phyloP scores from a whole-genome alignment of 2,113 vertebrate species.

The Cavia porcellus region DNA sequence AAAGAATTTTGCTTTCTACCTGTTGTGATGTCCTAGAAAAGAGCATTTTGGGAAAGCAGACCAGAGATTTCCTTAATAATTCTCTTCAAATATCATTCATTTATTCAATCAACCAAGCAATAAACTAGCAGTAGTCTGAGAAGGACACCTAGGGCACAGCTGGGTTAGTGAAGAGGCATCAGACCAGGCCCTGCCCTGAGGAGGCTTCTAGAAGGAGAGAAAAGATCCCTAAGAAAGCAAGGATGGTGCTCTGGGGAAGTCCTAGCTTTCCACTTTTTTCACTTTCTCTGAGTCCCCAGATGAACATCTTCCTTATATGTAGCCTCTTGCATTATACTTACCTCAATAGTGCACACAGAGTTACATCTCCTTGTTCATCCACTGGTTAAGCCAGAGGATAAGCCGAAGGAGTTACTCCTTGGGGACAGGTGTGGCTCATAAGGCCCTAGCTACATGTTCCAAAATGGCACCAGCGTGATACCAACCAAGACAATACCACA shows the following conservation, averaged over 20 bases:
- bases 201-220: neutral
- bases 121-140: neutral
- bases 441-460: neutral
- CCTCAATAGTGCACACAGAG: too few relatives aligned
- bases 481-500: neutral
- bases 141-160: neutral
- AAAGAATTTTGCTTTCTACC: neutral
- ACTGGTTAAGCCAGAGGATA: neutral
- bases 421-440: neutral
- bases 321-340: neutral
- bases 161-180: neutral
- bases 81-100: neutral
- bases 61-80: neutral
- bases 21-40: neutral
- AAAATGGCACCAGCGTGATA: neutral
- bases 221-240: neutral
- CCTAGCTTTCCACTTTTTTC: neutral
- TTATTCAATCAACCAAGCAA: neutral
- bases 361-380: neutral
- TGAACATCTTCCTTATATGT: neutral
- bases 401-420: neutral
- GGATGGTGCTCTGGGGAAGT: neutral
- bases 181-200: neutral
- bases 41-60: neutral
- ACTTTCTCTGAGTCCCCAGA: neutral